Evolutionary conservation across 2,113 vertebrate genomes (phyloP), one percentile per base, ranked within the genome.

Genomic region (Laterallus jamaicensis): DNA sequence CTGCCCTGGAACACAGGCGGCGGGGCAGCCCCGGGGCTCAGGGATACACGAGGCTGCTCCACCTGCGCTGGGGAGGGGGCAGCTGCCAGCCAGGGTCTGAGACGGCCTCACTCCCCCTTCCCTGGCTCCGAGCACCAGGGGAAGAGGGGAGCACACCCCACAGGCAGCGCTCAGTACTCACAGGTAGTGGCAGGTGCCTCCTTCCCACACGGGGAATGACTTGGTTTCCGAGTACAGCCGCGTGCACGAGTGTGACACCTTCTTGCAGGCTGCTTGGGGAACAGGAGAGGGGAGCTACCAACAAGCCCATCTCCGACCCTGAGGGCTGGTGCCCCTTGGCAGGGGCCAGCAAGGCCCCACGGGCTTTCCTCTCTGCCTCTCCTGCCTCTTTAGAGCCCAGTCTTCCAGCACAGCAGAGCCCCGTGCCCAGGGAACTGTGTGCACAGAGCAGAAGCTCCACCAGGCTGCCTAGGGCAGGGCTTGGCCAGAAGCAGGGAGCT

Each of bases 221-320:
- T 98, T 99, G 35, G 98, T 99, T 97, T 99, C 99, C 3, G 98
- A 99, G 97, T 98, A 99, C 67, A 99, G 98, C 70, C 99, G 98
- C 0, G 99, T 99, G 91, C 99, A 99, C 42, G 98, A 98, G 86
- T 98, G 99, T 17, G 98, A 98, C 94, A 98, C 97, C 97, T 99
- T 98, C 94, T 98, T 98, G 96, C 99, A 99, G 86, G 96, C 99
- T 99, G 97, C 86, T 97, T 88, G 92, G 58, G 69, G 79, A 89
- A 91, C 89, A 93, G 78, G 91, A 92, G 83, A 82, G 91, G 75
- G 70, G 94, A 86, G 88, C 95, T 94, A 95, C 8, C 91, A 90
- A 76, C 71, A n/a, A 93, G 83, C 91, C 63, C 31, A 1, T 54
- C 78, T 54, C 87, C 54, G 28, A 55, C 58, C 59, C 79, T 94